Conservation (phyloP, 2,113 vertebrate genomes). For the Ornithorhynchus anatinus region DNA sequence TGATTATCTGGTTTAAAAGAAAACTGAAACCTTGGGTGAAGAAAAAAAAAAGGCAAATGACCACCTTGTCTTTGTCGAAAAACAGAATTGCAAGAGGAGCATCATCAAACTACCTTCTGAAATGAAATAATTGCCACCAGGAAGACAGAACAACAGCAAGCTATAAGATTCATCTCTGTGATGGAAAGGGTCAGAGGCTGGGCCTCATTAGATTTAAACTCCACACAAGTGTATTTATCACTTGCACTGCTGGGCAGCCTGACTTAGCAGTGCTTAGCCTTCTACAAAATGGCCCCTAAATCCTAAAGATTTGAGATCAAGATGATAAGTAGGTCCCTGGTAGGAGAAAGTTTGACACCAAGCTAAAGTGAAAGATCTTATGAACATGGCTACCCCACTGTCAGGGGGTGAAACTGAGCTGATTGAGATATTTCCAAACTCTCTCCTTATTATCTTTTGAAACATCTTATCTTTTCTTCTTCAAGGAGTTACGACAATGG, state of each 20-base stretch:
- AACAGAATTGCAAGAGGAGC: neutral
- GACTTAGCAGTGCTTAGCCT: neutral
- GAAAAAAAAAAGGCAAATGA: neutral
- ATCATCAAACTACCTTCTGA: neutral
- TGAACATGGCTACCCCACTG: too few species aligned
- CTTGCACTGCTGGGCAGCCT: neutral
- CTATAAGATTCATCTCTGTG: neutral
- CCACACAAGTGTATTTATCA: neutral
- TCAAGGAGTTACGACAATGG: slow-evolving; percentile 7
- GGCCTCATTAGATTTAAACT: neutral
- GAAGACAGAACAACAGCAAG: neutral
- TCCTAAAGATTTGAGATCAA: neutral
- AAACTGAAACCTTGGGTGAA: neutral
- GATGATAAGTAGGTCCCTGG: neutral
- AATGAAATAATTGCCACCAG: neutral
- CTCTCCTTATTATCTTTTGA: neutral
- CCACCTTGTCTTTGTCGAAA: neutral
- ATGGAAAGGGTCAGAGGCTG: neutral
- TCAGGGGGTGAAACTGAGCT: neutral
- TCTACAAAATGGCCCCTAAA: neutral
- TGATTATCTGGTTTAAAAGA: neutral
- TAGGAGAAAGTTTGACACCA: neutral
- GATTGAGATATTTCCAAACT: neutral
- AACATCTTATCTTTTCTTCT: slow-evolving; percentile 19
- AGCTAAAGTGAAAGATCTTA: neutral